A percentile compares a stretch with the other conserved stretches of the same genome.
phyloP scores from a whole-genome alignment of 1,140 invertebrate species.

The Hyposmocoma kahamanoa region DNA sequence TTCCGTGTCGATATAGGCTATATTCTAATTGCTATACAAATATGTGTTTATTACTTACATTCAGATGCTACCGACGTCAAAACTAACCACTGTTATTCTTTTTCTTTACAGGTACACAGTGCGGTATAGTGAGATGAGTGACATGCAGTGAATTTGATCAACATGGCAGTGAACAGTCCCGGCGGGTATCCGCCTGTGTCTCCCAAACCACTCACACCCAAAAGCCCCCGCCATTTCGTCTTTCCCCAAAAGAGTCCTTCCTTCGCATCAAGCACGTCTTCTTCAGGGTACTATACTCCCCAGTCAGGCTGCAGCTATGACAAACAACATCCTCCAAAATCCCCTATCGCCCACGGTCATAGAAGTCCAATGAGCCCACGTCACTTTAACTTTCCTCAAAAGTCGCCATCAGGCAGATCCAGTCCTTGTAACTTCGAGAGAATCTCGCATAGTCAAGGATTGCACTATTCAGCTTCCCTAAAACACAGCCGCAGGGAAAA shows the following conservation, averaged over 20 bases:
- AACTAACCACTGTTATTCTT: too few species aligned
- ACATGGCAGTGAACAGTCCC: constrained; percentile 70
- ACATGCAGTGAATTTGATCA: constrained; percentile 11
- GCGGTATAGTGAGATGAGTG: constrained; percentile 18
- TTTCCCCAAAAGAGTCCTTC: constrained; percentile 71
- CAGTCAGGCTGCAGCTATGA: constrained; percentile 70
- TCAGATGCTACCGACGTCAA: too few species aligned
- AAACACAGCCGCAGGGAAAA: constrained; percentile 57
- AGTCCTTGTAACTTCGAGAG: constrained; percentile 53
- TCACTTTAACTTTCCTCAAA: constrained; percentile 65
- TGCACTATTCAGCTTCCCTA: constrained; percentile 55
- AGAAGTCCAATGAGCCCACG: constrained; percentile 65
- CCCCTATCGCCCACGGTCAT: constrained; percentile 54
- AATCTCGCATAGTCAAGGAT: constrained; percentile 22
- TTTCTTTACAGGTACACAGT: constrained; percentile 24
- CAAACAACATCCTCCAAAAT: constrained; percentile 62
- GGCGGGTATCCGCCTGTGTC: constrained; percentile 66
- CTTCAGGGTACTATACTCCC: constrained; percentile 68
- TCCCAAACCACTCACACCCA: constrained; percentile 67
- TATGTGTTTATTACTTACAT: too few species aligned
- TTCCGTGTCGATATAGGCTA: too few species aligned
- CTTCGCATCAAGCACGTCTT: constrained; percentile 66
- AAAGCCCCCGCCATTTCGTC: constrained; percentile 67
- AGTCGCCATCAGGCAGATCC: constrained; percentile 46
- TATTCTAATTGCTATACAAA: too few species aligned